Base-by-base conservation (phyloP, 2,888 invertebrate genomes). In the Stegophylla sp. region DNA sequence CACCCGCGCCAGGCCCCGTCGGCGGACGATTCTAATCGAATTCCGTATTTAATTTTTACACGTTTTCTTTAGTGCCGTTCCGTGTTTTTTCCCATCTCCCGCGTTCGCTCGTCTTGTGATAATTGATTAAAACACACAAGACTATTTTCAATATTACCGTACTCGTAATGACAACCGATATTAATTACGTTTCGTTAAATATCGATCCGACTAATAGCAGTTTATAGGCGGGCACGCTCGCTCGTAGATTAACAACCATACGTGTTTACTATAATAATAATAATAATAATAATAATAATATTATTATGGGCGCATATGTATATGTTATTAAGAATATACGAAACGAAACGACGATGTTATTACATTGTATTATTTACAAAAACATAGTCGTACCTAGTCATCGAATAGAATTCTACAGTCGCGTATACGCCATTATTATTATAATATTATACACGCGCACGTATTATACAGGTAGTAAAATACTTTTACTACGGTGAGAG, bases 31-130 rank as follows among this genome's bases (percentile, higher is more conserved):
- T 53, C 53, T 53, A 66, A 66, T 76, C 75, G 64, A 64, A 53
- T 74, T 63, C 63, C 51, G 41, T 53, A 53, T 51, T 43, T 66
- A 66, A 76, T 76, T 76, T 64, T 66, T 66, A 76, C 75, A 53
- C 75, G 66, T 66, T 76, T 76, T 26, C 66, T 53, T 43, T 66
- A 66, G 75, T 76, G 51, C 41, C 64, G 53, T 76, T 66, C 43
- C 75, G n/a, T 76, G 64, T 76, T 76, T 43, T 48, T n/a, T 28
- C 17, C 26, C 59, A 13, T 9, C 28, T 17, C 13, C 17, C 20
- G n/a, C 1, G 20, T 20, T 15, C 28, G 61, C 7, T 17, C n/a
- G 0, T 53, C n/a, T n/a, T n/a, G 34, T 34, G 34, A n/a, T 43
- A 23, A 72, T 56, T 20, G 23, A 15, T 15, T 26, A 20, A 20